Conservation (phyloP, 2,888 invertebrate species). For the Steromphala cineraria region DNA sequence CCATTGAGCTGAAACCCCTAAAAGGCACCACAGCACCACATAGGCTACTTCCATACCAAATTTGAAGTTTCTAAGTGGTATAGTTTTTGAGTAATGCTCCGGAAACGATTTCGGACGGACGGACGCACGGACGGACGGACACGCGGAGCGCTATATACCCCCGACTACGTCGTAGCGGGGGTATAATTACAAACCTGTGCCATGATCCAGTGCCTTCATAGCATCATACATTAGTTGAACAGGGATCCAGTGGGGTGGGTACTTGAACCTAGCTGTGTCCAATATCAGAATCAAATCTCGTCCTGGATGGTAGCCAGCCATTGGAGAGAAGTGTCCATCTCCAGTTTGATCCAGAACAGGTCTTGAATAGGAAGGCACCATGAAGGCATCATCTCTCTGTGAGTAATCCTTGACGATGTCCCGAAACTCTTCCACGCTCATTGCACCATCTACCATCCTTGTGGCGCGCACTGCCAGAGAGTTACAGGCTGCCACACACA, state of each 20-base stretch:
- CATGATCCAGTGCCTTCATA: conserved; percentile 68
- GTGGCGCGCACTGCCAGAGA: conserved; percentile 56
- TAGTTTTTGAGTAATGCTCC: too few relatives aligned
- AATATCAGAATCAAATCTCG: conserved; percentile 71
- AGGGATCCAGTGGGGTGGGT: conserved; percentile 75
- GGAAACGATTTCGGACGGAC: too few relatives aligned
- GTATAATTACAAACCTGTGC: conserved; percentile 66
- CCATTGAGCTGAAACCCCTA: too few relatives aligned
- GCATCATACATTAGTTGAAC: conserved; percentile 67
- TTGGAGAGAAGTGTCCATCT: conserved; percentile 73
- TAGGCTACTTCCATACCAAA: too few relatives aligned
- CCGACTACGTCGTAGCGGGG: too few relatives aligned
- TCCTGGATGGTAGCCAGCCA: conserved; percentile 73
- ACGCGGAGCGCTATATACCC: too few relatives aligned
- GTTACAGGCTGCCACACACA: conserved; percentile 74
- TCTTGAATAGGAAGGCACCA: conserved; percentile 72
- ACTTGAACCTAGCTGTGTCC: conserved; percentile 76
- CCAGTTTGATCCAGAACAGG: conserved; percentile 72
- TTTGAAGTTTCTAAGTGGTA: too few relatives aligned
- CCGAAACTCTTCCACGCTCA: conserved; percentile 43
- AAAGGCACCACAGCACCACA: too few relatives aligned
- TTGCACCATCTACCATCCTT: conserved; percentile 29
- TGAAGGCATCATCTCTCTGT: conserved; percentile 54
- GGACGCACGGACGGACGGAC: too few relatives aligned
- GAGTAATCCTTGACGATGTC: conserved; percentile 43